These are phyloP conservation scores for Hippocampus kuda DNA, from an alignment of 2,797 vertebrate genomes.

Conservation along the genomic window DNA sequence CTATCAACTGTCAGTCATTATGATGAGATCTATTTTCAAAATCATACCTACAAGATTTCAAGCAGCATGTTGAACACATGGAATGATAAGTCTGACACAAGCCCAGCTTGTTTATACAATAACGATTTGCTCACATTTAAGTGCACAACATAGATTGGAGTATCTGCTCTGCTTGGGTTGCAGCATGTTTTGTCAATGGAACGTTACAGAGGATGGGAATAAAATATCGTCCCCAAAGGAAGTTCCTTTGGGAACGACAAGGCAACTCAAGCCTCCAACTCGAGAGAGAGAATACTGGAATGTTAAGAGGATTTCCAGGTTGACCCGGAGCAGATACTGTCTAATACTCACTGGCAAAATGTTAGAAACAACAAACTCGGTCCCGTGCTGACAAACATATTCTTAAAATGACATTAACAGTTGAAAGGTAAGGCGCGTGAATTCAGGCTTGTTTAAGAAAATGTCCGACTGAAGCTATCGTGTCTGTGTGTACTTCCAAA, in stretches of 20 bases:
- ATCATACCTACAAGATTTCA: slow-evolving; percentile 15
- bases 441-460: background rate
- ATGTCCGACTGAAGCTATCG: background rate
- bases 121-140: slow-evolving; percentile 18
- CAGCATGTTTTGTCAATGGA: background rate
- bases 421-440: background rate
- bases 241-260: slow-evolving; percentile 13
- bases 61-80: slow-evolving; percentile 33
- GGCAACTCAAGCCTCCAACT: slow-evolving; percentile 25
- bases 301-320: slow-evolving; percentile 21
- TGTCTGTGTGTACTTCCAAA: background rate
- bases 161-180: slow-evolving; percentile 4
- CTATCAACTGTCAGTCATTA: background rate
- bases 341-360: slow-evolving; percentile 49
- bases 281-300: slow-evolving; percentile 26
- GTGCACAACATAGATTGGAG: background rate
- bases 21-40: background rate
- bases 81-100: slow-evolving; percentile 38
- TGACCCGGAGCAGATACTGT: background rate
- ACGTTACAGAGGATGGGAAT: background rate
- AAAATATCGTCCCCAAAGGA: slow-evolving; percentile 12
- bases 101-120: slow-evolving; percentile 50
- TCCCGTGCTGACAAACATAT: background rate
- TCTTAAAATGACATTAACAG: background rate
- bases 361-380: slow-evolving; percentile 30